A percentile compares a stretch with the other conserved stretches of the same genome.
phyloP scores from a whole-genome alignment of 2,888 invertebrate species.

The Didymodactylos carnosus region DNA sequence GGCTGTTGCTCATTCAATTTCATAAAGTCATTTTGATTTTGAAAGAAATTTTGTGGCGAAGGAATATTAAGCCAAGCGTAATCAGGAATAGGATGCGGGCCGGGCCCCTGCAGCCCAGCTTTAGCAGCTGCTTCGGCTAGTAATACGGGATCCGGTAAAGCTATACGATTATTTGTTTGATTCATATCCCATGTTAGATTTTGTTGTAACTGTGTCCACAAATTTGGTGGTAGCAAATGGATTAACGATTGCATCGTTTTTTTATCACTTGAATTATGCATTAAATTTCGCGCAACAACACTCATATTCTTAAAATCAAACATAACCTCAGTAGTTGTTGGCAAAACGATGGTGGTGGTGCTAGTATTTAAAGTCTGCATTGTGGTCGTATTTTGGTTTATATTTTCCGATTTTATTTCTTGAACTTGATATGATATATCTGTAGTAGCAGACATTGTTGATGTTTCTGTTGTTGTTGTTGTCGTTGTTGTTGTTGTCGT shows the following conservation, averaged over 20 bases:
- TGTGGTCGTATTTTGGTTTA: background rate
- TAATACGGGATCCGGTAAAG: background rate
- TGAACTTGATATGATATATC: background rate
- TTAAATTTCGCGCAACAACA: no score
- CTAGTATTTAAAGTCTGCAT: background rate
- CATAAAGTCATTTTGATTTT: no score
- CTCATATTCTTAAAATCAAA: no score
- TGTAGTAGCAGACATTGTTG: no score
- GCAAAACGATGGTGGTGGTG: no score
- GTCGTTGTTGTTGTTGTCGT: background rate
- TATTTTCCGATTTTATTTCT: background rate
- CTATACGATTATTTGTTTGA: background rate
- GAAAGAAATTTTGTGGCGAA: no score
- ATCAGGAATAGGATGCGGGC: background rate
- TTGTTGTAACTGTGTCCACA: background rate
- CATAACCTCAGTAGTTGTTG: no score
- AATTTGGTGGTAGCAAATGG: background rate
- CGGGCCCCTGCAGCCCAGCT: background rate
- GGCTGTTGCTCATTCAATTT: no score
- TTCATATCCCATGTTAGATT: background rate
- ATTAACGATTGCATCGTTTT: background rate
- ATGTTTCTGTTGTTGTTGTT: background rate
- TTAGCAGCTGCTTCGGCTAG: background rate
- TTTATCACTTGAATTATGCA: background rate
- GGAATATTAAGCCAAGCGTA: background rate